phyloP scores from a whole-genome alignment of 2,797 vertebrate species.

The Sylvia borin region DNA sequence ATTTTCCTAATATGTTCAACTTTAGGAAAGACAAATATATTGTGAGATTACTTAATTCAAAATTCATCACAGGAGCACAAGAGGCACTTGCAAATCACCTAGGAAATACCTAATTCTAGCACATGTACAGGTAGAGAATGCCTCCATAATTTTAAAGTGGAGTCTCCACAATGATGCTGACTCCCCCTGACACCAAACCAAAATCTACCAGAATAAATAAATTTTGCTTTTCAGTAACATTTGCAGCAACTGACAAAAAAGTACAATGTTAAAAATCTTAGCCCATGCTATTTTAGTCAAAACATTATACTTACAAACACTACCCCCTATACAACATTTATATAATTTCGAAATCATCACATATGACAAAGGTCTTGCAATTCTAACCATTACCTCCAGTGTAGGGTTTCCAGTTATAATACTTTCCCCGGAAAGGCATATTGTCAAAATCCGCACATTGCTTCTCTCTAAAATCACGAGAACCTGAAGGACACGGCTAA shows the following conservation, averaged over 20 bases:
- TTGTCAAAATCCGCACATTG: constrained; percentile 97
- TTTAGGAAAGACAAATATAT: not conserved
- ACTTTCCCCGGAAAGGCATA: constrained; percentile 97
- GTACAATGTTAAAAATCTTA: not conserved
- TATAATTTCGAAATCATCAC: constrained; percentile 8
- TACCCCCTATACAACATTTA: not conserved
- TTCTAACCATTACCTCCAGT: constrained; percentile 88
- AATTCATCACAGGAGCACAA: not conserved
- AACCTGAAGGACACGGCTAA: constrained; percentile 88
- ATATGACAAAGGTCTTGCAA: not conserved
- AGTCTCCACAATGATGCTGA: not conserved
- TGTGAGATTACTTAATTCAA: not conserved
- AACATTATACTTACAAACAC: not conserved
- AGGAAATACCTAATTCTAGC: not conserved
- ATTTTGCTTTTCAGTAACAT: not conserved
- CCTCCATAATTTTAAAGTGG: not conserved
- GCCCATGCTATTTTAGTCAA: not conserved
- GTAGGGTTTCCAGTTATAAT: constrained; percentile 99
- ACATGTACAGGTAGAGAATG: not conserved
- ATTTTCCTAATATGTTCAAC: not conserved
- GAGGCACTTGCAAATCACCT: not conserved
- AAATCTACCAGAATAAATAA: not conserved
- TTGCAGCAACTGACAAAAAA: not conserved
- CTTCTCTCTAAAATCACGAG: constrained; percentile 96
- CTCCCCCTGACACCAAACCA: not conserved